These are phyloP conservation scores for Cistogaster globosa DNA, from an alignment of 2,888 invertebrate genomes.

Conservation along the genomic window DNA sequence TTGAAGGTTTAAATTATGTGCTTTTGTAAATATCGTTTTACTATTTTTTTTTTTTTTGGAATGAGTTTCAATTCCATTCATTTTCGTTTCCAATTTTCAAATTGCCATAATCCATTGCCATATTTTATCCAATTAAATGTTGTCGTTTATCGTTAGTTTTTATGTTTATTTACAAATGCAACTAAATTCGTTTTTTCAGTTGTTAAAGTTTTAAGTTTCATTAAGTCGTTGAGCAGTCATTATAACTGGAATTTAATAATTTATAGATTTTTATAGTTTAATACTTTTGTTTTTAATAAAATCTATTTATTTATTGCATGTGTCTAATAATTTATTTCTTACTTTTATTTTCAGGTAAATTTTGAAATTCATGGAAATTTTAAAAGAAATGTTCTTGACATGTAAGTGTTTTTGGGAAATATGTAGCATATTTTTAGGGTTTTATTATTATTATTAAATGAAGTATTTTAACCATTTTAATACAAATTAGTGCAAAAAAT, in stretches of 20 bases:
- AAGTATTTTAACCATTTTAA: too few species aligned
- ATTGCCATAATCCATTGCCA: slow-evolving; percentile 57
- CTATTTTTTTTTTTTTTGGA: not conserved
- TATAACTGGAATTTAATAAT: slow-evolving; percentile 62
- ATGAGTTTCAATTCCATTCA: not conserved
- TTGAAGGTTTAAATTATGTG: not conserved
- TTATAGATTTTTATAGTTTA: slow-evolving; percentile 8
- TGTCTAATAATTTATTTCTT: slow-evolving; percentile 16
- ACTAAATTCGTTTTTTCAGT: not conserved
- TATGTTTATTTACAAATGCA: slow-evolving; percentile 16
- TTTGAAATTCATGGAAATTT: not conserved
- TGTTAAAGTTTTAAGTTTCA: slow-evolving; percentile 34
- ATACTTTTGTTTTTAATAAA: not conserved
- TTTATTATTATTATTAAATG: not conserved
- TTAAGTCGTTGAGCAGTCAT: slow-evolving; percentile 11
- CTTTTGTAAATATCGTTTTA: not conserved
- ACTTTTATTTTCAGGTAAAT: slow-evolving; percentile 54
- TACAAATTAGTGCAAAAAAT: too few species aligned
- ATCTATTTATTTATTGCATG: slow-evolving; percentile 19
- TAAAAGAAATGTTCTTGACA: not conserved
- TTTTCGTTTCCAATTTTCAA: slow-evolving; percentile 34
- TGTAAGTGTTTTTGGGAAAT: slow-evolving; percentile 21
- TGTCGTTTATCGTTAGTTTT: slow-evolving; percentile 58
- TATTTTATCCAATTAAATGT: slow-evolving; percentile 62
- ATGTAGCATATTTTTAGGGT: not conserved